Base-by-base conservation (phyloP, 1,140 invertebrate genomes). In the Conus betulinus region DNA sequence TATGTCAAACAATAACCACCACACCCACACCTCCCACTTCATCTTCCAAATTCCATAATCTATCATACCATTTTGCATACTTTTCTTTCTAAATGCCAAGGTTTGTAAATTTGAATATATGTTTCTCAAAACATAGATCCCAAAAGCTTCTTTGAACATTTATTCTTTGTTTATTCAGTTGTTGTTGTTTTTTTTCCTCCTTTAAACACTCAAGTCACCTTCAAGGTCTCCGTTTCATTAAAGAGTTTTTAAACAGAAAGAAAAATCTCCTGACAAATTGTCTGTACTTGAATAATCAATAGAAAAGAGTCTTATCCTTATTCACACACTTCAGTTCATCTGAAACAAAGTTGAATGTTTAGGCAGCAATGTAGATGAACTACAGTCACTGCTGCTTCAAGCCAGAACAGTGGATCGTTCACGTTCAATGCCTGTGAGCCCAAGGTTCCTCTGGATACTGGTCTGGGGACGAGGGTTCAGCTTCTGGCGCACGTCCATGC, bases 401-500 rank as follows among this genome's bases (percentile, higher is more conserved):
- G 94, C 94, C 25, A 95, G 89, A 81, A 94, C 85, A 82, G 91
- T 91, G 67, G 94, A 92, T 74, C 91, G 91, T 85, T 94, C 92
- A 53, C 94, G 89, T 60, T 94, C 92, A 83, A 95, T 94, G 76
- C 95, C 95, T 39, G 95, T 94, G 23, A 95, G 89, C 52, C 91
- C 92, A 23, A 95, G 88, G 89, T 95, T 95, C 89, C 93, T 93
- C 63, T 95, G 93, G 52, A 93, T 90, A 23, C 89, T 84, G 15
- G 94, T 94, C 83, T 92, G 91, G 39, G 95, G 94, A 74, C 90
- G 89, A 51, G 92, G 90, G 79, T 93, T 92, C 52, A 95, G 91
- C 89, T 94, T 95, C 89, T 94, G 90, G n/a, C 95, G 91, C 3
- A 93, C 91, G 85, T 92, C 93, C 93, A 95, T 91, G 85, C 94